Base-by-base conservation (phyloP, 2,888 invertebrate species). In the Tenthredo amoena region DNA sequence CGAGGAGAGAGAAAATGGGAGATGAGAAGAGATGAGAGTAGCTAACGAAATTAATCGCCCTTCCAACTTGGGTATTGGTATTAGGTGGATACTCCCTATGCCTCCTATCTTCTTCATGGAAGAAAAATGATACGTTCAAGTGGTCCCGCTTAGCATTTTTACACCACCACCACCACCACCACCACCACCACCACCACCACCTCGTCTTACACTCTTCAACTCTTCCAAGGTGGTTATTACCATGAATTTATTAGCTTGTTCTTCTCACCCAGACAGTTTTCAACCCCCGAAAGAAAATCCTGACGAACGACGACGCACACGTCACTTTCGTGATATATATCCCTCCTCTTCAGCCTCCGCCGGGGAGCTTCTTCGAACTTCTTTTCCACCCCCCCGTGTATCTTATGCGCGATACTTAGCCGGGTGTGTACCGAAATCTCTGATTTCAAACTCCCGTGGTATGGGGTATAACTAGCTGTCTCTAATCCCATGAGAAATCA, bases 211-310 rank as follows among this genome's bases (percentile, higher is more conserved):
- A 9, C 12, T 9, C 10, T 31, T 50, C 21, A 18, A 2, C 31
- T 31, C 10, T 18, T 77, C 12, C 37, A 31, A 47, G 31, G 50
- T 21, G 18, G 50, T 71, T 81, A 34, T 71, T 83, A 68, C 68
- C 68, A n/a, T 68, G 83, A 65, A 83, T 83, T 83, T 83, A 83
- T 83, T 40, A 62, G 81, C 81, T 81, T 81, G 37, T 62, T 81
- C 81, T 37, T 43, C 18, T 21, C 5, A 5, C 71, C 37, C n/a
- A 12, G 18, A 55, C 84, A 7, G 18, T 74, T 74, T 34, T 84
- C 50, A 15, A 37, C 68, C 6, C 4, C 15, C 31, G 12, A 26
- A 18, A 43, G 12, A 31, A 85, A 71, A 72, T 85, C 77, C 47
- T 85, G 65, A 85, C 77, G 81, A 34, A 81, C 77, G 65, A 71